Base-by-base conservation (phyloP, 1,140 invertebrate genomes). In the Tetranychus cinnabarinus region DNA sequence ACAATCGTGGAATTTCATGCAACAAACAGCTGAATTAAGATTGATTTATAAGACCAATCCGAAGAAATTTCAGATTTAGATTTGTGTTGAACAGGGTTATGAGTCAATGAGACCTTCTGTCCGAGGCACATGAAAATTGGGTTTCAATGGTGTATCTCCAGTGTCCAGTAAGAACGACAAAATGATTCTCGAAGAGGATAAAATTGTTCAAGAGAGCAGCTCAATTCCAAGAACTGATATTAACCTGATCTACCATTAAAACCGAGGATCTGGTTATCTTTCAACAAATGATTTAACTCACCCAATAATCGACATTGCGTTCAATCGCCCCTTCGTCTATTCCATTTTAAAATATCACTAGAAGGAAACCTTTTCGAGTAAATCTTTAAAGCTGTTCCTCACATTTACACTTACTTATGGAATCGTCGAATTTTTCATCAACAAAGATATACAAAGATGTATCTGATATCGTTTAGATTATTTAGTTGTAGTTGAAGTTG, bases 191-290 rank as follows among this genome's bases (percentile, higher is more conserved):
- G 86, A 88, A 0, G 91, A 97, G 70, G 93, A 89, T 31, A 88
- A 93, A 77, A 84, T 93, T 66, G 80, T 96, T 0, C 90, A 95
- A 74, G 90, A 97, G 75, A 88, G 85, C 62, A 84, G 96, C 60
- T 78, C 82, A 10, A 90, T 97, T 63, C 89, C 90, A 4, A 88
- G 88, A 34, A 76, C 89, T 2, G 67, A 73, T 52, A 66, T 75
- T 2, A 69, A 74, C 62, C 67, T 76, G 5, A 72, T 76, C 1
- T 75, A 76, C 65, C 72, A 73, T 50, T 67, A 66, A 69, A 73
- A 70, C 63, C 69, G 73, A 58, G 69, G 70, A 2, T 60, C 67
- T n/a, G 75, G 75, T 23, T 76, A 75, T 65, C 69, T 71, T 63
- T 75, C 74, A 1, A 72, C 72, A 0, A 71, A 76, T 42, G 65